Conservation (phyloP, 2,797 vertebrate genomes). For the Prunella strophiata region DNA sequence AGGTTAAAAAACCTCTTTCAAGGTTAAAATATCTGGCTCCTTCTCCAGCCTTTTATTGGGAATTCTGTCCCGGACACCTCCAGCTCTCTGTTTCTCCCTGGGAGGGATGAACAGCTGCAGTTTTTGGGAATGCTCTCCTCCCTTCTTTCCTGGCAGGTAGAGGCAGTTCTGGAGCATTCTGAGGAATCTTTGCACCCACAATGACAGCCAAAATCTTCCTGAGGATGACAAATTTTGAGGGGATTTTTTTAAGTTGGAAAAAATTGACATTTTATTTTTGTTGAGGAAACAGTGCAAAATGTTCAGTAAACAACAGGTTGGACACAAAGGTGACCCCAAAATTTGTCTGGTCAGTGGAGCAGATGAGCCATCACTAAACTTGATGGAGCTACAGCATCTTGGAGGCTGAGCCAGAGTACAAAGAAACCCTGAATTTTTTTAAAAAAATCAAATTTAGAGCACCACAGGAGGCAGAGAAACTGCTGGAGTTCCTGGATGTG, state of each 20-base stretch:
- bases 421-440: background rate
- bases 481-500: background rate
- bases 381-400: background rate
- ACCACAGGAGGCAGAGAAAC: background rate
- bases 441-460: background rate
- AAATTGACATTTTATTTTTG: background rate
- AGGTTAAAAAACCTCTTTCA: background rate
- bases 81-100: background rate
- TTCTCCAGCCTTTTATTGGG: background rate
- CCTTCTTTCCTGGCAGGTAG: slow-evolving; percentile 28
- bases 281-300: background rate
- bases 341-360: background rate
- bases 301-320: background rate
- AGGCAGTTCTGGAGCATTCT: background rate
- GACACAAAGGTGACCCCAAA: background rate
- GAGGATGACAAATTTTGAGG: background rate
- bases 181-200: background rate
- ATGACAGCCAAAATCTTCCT: background rate
- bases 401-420: background rate
- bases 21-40: background rate
- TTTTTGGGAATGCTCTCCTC: slow-evolving; percentile 21
- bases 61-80: background rate
- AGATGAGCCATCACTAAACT: background rate
- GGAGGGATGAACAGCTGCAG: background rate
- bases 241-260: background rate